phyloP scores from a whole-genome alignment of 2,113 vertebrate species.

The Pyrgilauda ruficollis region DNA sequence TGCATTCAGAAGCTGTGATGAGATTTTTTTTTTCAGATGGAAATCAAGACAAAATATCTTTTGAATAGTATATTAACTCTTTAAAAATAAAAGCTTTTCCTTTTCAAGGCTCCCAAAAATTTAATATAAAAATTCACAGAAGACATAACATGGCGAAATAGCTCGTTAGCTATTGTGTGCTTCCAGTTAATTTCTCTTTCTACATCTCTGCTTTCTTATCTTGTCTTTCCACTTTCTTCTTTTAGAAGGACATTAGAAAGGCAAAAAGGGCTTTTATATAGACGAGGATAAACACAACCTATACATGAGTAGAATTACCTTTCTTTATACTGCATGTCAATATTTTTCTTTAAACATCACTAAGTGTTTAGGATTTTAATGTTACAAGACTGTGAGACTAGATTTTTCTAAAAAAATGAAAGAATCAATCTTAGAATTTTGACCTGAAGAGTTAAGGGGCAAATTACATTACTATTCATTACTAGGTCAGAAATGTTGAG shows the following conservation, averaged over 20 bases:
- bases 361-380: background rate
- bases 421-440: background rate
- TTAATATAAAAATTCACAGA: background rate
- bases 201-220: background rate
- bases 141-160: background rate
- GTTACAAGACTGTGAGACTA: background rate
- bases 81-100: background rate
- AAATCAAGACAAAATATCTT: background rate
- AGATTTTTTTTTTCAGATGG: background rate
- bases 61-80: background rate
- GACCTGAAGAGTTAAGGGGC: background rate
- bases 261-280: background rate
- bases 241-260: constrained; percentile 6
- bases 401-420: background rate
- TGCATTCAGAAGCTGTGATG: background rate
- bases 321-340: background rate
- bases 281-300: background rate
- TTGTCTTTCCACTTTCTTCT: background rate
- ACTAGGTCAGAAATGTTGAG: background rate
- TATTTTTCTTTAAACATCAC: background rate
- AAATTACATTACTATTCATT: background rate
- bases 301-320: background rate
- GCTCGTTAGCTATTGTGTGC: background rate
- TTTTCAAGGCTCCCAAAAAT: background rate
- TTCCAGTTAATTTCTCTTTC: constrained; percentile 2